Conservation (phyloP, 2,797 vertebrate genomes). For the Alcedo quadribrachys region DNA sequence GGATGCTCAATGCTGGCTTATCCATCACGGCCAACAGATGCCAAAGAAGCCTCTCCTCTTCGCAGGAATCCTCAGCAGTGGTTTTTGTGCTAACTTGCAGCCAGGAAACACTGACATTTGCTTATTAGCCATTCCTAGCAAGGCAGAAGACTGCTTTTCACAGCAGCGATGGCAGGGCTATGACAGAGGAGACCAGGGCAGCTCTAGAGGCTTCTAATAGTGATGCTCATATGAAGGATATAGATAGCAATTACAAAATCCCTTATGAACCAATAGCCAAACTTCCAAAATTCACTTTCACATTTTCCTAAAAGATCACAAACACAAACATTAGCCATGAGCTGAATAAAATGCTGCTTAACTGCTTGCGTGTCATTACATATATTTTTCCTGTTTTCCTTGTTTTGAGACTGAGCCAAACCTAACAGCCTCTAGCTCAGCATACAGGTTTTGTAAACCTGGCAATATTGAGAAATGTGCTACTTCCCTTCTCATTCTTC, state of each 20-base stretch:
- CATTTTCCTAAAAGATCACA: background rate
- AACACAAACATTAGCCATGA: background rate
- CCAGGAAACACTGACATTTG: background rate
- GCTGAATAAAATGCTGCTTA: background rate
- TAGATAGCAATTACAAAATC: background rate
- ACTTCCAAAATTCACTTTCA: background rate
- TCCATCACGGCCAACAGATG: background rate
- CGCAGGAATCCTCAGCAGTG: background rate
- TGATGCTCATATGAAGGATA: background rate
- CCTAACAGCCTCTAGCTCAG: background rate
- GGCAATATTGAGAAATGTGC: background rate
- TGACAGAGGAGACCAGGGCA: background rate
- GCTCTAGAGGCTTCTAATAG: background rate
- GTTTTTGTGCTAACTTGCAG: background rate
- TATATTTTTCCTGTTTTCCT: background rate
- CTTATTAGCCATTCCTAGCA: background rate
- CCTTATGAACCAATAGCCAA: background rate
- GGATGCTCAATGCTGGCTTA: background rate
- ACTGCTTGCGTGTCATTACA: background rate
- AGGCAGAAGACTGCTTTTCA: background rate
- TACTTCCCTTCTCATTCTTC: background rate
- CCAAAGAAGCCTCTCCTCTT: constrained; percentile 33
- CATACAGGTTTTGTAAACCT: background rate
- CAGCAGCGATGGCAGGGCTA: rapidly evolving
- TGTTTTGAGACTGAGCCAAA: background rate